Base-by-base conservation (phyloP, 2,888 invertebrate species). In the Pyrrhosoma nymphula region DNA sequence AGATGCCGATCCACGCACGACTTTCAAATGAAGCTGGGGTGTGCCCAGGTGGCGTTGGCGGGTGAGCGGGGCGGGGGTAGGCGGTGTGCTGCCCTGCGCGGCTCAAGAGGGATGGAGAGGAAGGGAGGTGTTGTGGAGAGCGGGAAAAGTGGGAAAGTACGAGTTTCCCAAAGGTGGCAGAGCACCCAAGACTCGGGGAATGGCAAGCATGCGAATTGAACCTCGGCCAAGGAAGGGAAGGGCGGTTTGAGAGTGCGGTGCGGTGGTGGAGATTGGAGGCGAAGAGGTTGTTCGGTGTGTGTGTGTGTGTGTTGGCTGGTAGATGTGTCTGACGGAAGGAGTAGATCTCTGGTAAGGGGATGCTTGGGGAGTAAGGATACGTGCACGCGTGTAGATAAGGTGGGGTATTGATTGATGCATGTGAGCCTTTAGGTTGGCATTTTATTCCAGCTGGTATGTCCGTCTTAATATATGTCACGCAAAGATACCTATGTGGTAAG, bases 101-200 rank as follows among this genome's bases (percentile, higher is more conserved):
- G n/a, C n/a, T n/a, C n/a, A n/a, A 47, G 89, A 10, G 39, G 89
- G n/a, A 23, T 26, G 55, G 56, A 90, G 56, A n/a, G 90, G 63
- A 26, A 63, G 23, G 23, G 63, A 14, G 39, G 18, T 35, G 39
- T 8, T 8, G 8, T 18, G 23, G 1, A 63, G 35, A 14, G 88
- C 18, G 14, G 39, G 88, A 88, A 39, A 35, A 39, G 39, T 35
- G 39, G 20, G 39, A 39, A 35, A 90, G 30, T n/a, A 90, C 90
- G 91, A 63, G 91, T 91, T 60, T 60, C 20, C n/a, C n/a, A 10
- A 56, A 60, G 91, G 60, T 91, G 60, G 60, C 60, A 60, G 60
- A 91, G 63, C 63, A 91, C n/a, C 91, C 91, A 91, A 91, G 91
- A n/a, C 55, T 20, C 55, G 60, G 91, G 60, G 91, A 91, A 91